phyloP scores from a whole-genome alignment of 2,113 vertebrate species.

The Peromyscus leucopus region DNA sequence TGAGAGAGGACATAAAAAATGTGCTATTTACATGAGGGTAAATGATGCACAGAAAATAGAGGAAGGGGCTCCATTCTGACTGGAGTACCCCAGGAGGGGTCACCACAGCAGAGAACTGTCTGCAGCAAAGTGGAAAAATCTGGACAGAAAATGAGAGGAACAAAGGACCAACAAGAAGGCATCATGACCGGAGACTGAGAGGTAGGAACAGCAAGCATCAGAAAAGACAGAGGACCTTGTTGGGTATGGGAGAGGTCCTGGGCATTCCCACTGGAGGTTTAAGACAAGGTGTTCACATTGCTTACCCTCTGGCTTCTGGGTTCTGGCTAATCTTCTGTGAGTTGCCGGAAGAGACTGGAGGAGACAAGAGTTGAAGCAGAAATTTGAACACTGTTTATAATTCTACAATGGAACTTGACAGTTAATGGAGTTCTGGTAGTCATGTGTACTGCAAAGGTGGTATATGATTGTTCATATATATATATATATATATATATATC shows the following conservation, averaged over 20 bases:
- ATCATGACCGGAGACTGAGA: background rate
- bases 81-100: background rate
- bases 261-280: background rate
- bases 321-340: background rate
- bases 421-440: slow-evolving; percentile 8
- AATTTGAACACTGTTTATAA: background rate
- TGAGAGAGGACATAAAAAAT: background rate
- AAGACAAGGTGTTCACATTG: background rate
- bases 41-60: background rate
- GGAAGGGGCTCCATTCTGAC: background rate
- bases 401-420: background rate
- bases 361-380: background rate
- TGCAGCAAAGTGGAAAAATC: background rate
- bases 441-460: background rate
- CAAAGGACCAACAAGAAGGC: background rate
- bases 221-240: background rate
- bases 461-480: background rate
- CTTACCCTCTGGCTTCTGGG: background rate
- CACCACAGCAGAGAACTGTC: background rate
- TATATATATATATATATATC: background rate
- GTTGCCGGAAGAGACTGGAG: background rate
- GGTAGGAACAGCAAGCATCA: background rate
- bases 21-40: background rate
- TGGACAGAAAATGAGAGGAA: background rate
- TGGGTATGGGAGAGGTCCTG: background rate